phyloP scores from a whole-genome alignment of 2,888 invertebrate species.

The Panorpa germanica region DNA sequence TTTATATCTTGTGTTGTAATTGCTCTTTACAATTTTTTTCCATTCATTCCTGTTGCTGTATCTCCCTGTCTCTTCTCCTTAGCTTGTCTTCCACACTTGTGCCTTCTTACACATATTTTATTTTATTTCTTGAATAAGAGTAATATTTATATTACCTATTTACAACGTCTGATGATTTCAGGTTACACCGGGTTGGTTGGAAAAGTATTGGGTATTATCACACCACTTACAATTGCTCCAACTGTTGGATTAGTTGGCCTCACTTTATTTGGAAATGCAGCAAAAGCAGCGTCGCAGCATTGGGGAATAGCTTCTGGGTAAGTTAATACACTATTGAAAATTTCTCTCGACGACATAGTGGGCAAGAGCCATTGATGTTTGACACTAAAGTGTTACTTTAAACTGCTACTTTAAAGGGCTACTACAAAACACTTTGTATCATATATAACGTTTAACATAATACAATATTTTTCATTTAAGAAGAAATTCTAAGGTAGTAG shows the following conservation, averaged over 20 bases:
- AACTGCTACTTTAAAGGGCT: too few species aligned
- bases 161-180: conserved; percentile 12
- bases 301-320: conserved; percentile 72
- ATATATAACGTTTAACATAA: background rate
- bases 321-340: conserved; percentile 17
- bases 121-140: too few species aligned
- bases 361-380: background rate
- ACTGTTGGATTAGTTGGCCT: conserved; percentile 70
- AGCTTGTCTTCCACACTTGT: too few species aligned
- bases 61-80: too few species aligned
- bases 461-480: too few species aligned
- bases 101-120: background rate
- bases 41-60: too few species aligned
- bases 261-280: conserved; percentile 65
- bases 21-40: too few species aligned
- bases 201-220: conserved; percentile 50
- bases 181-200: conserved; percentile 55
- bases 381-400: too few species aligned
- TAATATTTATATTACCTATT: background rate
- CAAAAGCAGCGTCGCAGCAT: conserved; percentile 59
- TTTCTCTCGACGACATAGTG: background rate
- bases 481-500: too few species aligned
- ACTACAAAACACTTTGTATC: too few species aligned
- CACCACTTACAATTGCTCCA: conserved; percentile 68
- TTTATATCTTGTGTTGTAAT: too few species aligned